Base-by-base conservation (phyloP, 1,140 invertebrate species). In the Drosophila orena region DNA sequence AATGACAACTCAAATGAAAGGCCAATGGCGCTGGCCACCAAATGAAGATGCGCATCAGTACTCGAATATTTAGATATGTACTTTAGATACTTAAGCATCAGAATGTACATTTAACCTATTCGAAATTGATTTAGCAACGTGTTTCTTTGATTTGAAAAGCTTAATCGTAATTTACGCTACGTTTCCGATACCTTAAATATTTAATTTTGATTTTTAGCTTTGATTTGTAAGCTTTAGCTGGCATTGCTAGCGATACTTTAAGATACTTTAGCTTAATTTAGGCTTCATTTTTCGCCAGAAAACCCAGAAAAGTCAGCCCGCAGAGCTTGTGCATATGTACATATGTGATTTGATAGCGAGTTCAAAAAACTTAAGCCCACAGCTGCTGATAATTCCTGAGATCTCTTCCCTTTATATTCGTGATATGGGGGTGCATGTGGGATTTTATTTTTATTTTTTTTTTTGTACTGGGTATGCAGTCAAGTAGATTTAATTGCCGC, bases 41-140 rank as follows among this genome's bases (percentile, higher is more conserved):
- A 53, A 60, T 60, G 68, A 70, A 66, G 62, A 79, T 76, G 74
- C 72, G 79, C 79, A 55, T 81, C 79, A 73, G 69, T 65, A 77
- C 60, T 56, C 27, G 47, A 1, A n/a, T 10, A 8, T 14, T 14
- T 17, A 17, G 47, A 10, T 34, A 50, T n/a, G n/a, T n/a, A n/a
- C n/a, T 14, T 14, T 17, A 17, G 47, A 10, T 34, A 50, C 14
- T 17, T 27, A 1, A 30, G 10, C 30, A 30, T 0, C 30, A 7
- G 10, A 30, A 30, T 30, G 7, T 30, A 4, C 24, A 24, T 4
- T 24, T 24, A 4, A 24, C 24, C 0, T 4, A 24, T 24, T 24
- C 24, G 4, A 24, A 24, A 24, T 24, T 24, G 24, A 24, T 22
- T 22, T 4, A 22, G 2, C 22, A 2, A 22, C 0, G 22, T 2